Percentiles rank a stretch among this genome's conserved stretches.
Conservation (phyloP, 2,888 invertebrate species). For the Harmothoe impar region DNA sequence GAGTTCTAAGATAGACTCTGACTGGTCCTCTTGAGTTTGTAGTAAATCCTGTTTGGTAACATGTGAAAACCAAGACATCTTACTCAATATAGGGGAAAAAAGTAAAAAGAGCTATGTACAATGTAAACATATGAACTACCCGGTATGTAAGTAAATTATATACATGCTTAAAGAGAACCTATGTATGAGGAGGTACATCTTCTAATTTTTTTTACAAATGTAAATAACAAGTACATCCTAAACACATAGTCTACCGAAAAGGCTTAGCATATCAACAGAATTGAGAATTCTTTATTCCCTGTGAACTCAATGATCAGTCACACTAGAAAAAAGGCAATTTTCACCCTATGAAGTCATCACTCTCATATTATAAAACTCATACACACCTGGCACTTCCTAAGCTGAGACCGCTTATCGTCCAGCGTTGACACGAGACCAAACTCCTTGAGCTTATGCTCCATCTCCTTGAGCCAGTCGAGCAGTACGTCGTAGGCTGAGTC, state of each 20-base stretch:
- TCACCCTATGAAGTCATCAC: too few species aligned
- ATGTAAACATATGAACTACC: not conserved
- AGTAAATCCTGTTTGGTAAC: slow-evolving; percentile 42
- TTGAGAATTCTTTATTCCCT: too few species aligned
- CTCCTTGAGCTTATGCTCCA: slow-evolving; percentile 93
- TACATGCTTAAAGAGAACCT: too few species aligned
- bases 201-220: too few species aligned
- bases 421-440: slow-evolving; percentile 92
- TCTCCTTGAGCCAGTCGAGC: slow-evolving; percentile 93
- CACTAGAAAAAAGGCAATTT: too few species aligned
- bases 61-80: not conserved
- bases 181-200: too few species aligned
- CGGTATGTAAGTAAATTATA: too few species aligned
- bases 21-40: not conserved
- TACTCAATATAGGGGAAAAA: not conserved
- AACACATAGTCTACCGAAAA: too few species aligned
- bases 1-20: not conserved
- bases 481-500: slow-evolving; percentile 91
- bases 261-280: too few species aligned
- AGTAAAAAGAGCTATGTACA: not conserved
- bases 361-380: not conserved
- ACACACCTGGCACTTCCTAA: slow-evolving; percentile 88
- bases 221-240: too few species aligned
- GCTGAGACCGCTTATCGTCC: slow-evolving; percentile 90
- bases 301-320: too few species aligned